Evolutionary conservation across 2,113 vertebrate species (phyloP).

Genomic region (Falcunculus frontatus): DNA sequence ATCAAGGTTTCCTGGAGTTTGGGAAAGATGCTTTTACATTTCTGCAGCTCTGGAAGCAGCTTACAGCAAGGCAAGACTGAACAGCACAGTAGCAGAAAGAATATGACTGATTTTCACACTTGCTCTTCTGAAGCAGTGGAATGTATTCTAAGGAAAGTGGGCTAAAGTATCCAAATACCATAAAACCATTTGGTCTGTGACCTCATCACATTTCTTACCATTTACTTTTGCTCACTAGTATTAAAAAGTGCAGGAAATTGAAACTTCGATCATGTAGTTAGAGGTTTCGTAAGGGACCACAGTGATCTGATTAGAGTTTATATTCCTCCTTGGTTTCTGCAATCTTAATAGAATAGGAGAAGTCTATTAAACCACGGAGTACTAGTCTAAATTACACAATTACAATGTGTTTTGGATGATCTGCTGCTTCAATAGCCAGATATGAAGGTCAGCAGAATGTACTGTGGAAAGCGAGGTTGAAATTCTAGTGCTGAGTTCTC

Average conservation of each 20-base stretch:
- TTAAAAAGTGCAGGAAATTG: slow-evolving; percentile 44
- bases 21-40: background rate
- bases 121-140: background rate
- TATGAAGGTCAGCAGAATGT: background rate
- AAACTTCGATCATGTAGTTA: slow-evolving; percentile 14
- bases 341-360: background rate
- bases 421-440: background rate
- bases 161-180: background rate
- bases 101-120: background rate
- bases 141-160: background rate
- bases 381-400: background rate
- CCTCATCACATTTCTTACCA: background rate
- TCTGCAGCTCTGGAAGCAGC: background rate
- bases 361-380: background rate
- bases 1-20: background rate
- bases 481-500: background rate
- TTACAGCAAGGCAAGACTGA: background rate
- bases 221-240: background rate
- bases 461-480: slow-evolving; percentile 3
- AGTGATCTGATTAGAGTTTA: slow-evolving; percentile 28
- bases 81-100: background rate
- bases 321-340: background rate
- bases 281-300: slow-evolving; percentile 28
- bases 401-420: background rate
- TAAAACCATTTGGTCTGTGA: background rate